Evolutionary conservation across 2,888 invertebrate genomes (phyloP).

Genomic region (Dioctria linearis): DNA sequence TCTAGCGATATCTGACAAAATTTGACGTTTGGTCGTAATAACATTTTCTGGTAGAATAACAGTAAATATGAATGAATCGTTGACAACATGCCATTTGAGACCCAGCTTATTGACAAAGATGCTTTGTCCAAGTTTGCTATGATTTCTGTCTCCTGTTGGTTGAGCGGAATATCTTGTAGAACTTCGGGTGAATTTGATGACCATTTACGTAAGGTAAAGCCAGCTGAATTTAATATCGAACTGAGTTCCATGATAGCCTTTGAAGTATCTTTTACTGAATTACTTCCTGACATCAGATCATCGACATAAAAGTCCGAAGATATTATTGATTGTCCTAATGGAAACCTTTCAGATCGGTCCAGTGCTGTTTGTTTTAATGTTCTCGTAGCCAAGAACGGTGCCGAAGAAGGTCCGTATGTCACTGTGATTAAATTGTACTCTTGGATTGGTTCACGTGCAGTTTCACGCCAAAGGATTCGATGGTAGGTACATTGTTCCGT

Average conservation of each 20-base stretch:
- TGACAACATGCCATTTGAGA: background rate
- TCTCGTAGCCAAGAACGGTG: constrained; percentile 16
- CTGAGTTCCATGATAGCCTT: background rate
- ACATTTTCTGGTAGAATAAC: background rate
- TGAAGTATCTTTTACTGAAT: no score
- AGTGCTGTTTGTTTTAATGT: constrained; percentile 10
- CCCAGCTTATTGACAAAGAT: background rate
- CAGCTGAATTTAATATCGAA: no score
- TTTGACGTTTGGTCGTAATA: constrained; percentile 20
- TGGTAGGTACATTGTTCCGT: constrained; percentile 2
- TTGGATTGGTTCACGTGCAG: background rate
- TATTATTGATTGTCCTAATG: background rate
- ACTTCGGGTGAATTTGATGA: constrained; percentile 16
- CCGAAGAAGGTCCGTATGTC: constrained; percentile 3
- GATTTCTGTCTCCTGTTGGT: no score
- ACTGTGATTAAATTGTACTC: background rate
- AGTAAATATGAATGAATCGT: background rate
- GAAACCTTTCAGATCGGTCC: constrained; percentile 7
- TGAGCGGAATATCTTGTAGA: background rate
- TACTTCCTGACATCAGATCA: no score
- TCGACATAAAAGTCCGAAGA: background rate
- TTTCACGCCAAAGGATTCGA: constrained; percentile 16
- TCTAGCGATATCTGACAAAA: no score
- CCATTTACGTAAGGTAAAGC: constrained; percentile 13
- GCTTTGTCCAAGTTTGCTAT: no score